Percentiles rank a stretch among this genome's conserved stretches.
phyloP scores from a whole-genome alignment of 2,797 vertebrate species.

The Paratrypauchen microcephalus region DNA sequence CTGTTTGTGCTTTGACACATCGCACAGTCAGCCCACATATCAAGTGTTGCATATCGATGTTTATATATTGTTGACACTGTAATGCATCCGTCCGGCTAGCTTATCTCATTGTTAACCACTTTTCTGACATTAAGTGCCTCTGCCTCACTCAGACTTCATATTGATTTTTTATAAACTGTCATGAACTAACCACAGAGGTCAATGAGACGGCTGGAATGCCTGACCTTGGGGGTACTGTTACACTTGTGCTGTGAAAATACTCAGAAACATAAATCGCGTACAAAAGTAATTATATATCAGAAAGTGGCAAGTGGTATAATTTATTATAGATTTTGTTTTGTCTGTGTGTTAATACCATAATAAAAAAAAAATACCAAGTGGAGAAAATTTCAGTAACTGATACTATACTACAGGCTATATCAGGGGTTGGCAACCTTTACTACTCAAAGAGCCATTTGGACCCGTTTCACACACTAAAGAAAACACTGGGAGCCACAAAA shows the following conservation, averaged over 20 bases:
- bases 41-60: constrained; percentile 12
- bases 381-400: too few species aligned
- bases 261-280: background rate
- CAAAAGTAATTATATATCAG: constrained; percentile 1
- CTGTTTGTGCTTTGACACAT: constrained; percentile 8
- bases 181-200: constrained; percentile 17
- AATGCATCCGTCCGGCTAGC: constrained; percentile 1
- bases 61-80: constrained; percentile 1
- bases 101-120: constrained; percentile 11
- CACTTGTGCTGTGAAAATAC: background rate
- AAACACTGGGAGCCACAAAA: too few species aligned
- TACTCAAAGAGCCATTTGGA: too few species aligned
- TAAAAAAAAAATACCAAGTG: too few species aligned
- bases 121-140: constrained; percentile 19
- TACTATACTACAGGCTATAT: too few species aligned
- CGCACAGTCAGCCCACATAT: constrained; percentile 9
- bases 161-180: constrained; percentile 23
- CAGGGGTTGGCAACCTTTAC: too few species aligned
- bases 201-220: constrained; percentile 2
- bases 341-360: too few species aligned
- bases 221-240: constrained; percentile 13
- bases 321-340: too few species aligned
- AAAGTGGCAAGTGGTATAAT: too few species aligned
- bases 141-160: constrained; percentile 12
- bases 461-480: too few species aligned